phyloP scores from a whole-genome alignment of 2,888 invertebrate species.

The Agonopterix alstromeriana region DNA sequence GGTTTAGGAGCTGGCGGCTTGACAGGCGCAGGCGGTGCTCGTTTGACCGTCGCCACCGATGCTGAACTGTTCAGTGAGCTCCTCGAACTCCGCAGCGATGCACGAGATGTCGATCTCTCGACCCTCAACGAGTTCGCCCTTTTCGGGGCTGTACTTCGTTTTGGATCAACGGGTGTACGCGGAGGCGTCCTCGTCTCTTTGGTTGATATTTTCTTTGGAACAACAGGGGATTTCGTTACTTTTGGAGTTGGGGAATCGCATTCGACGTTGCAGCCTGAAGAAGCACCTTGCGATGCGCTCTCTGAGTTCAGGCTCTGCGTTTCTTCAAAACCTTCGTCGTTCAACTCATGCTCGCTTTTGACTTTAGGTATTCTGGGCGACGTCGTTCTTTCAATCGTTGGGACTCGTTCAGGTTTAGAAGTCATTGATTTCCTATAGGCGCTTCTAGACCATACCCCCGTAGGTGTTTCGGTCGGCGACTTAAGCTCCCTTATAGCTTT shows the following conservation, averaged over 20 bases:
- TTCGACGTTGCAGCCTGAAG: slow-evolving; percentile 84
- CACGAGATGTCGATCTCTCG: slow-evolving; percentile 86
- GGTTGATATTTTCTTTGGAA: slow-evolving; percentile 72
- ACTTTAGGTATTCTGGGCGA: slow-evolving; percentile 72
- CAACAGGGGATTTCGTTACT: slow-evolving; percentile 46
- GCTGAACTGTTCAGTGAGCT: slow-evolving; percentile 90
- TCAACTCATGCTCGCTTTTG: slow-evolving; percentile 81
- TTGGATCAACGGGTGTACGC: slow-evolving; percentile 49
- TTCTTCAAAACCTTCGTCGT: slow-evolving; percentile 94
- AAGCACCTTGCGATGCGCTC: slow-evolving; percentile 90
- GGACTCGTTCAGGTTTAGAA: slow-evolving; percentile 37
- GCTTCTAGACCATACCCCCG: slow-evolving; percentile 77
- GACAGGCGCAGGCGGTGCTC: slow-evolving; percentile 72
- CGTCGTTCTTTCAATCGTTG: slow-evolving; percentile 43
- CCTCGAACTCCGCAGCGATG: slow-evolving; percentile 87
- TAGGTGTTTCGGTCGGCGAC: slow-evolving; percentile 77
- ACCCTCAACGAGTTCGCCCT: slow-evolving; percentile 75
- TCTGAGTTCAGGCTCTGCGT: slow-evolving; percentile 92
- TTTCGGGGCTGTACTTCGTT: slow-evolving; percentile 41
- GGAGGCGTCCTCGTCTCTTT: slow-evolving; percentile 60
- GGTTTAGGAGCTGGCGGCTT: slow-evolving; percentile 60
- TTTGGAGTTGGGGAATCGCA: slow-evolving; percentile 74
- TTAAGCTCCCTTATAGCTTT: slow-evolving; percentile 81
- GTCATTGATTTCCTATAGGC: slow-evolving; percentile 54
- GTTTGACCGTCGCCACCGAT: slow-evolving; percentile 86